A percentile compares a stretch with the other conserved stretches of the same genome.
Evolutionary conservation across 2,113 vertebrate genomes (phyloP).

Genomic region (Mirounga angustirostris): DNA sequence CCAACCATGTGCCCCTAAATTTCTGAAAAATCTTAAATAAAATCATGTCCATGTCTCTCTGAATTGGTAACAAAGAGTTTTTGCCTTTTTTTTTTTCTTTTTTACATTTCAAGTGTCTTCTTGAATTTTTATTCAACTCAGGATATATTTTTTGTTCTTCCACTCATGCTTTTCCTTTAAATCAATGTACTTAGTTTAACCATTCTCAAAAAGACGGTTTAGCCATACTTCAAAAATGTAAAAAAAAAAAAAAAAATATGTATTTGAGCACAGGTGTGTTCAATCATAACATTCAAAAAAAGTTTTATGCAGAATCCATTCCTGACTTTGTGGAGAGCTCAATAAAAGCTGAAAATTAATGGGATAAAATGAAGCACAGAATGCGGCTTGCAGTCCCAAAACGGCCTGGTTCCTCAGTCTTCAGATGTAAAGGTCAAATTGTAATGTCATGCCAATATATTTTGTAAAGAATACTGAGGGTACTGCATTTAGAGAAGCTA

Average conservation of each 20-base stretch:
- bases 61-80: not conserved
- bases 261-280: not conserved
- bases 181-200: not conserved
- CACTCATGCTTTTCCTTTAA: not conserved
- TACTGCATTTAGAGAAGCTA: constrained; percentile 83
- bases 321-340: constrained; percentile 51
- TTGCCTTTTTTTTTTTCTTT: not conserved
- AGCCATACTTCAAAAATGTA: not conserved
- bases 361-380: constrained; percentile 62
- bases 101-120: not conserved
- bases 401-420: constrained; percentile 52
- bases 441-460: constrained; percentile 77
- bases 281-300: not conserved
- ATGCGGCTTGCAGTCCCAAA: constrained; percentile 53
- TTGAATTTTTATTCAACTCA: not conserved
- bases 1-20: not conserved
- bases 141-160: not conserved
- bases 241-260: not conserved
- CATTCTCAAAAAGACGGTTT: not conserved
- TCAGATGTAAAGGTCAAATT: constrained; percentile 84
- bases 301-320: not conserved
- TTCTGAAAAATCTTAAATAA: not conserved
- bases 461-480: constrained; percentile 79
- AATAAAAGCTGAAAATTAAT: constrained; percentile 55
- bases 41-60: not conserved